These are phyloP conservation scores for Anguilla megastoma DNA, from an alignment of 2,797 vertebrate species.

Conservation along the genomic window DNA sequence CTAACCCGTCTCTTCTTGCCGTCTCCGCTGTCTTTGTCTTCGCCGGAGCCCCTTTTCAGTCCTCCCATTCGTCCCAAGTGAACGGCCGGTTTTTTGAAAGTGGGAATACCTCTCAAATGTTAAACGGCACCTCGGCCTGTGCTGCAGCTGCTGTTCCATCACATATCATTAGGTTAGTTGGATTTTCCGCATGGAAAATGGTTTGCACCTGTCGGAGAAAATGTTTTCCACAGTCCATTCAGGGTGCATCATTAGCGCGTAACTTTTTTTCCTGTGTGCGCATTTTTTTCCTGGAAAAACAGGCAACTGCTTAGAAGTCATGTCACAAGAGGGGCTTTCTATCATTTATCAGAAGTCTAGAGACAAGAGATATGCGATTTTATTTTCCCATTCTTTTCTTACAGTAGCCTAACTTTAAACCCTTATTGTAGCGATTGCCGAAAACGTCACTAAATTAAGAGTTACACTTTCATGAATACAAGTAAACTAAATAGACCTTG, in stretches of 20 bases:
- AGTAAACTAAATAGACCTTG: too few species aligned
- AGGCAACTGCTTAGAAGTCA: slow-evolving; percentile 39
- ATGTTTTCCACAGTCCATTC: slow-evolving; percentile 47
- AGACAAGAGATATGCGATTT: neutral
- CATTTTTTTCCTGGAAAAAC: slow-evolving; percentile 39
- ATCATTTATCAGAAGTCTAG: slow-evolving; percentile 24
- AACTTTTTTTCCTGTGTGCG: slow-evolving; percentile 22
- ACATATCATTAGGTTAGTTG: slow-evolving; percentile 45
- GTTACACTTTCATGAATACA: too few species aligned
- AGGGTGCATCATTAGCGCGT: slow-evolving; percentile 52
- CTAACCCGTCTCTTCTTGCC: slow-evolving; percentile 59
- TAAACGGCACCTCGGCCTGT: slow-evolving; percentile 44
- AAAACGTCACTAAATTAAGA: too few species aligned
- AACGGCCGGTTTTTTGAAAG: slow-evolving; percentile 53
- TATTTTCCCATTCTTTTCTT: neutral
- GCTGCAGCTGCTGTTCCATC: slow-evolving; percentile 52
- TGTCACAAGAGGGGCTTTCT: slow-evolving; percentile 40
- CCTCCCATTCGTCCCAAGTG: slow-evolving; percentile 41
- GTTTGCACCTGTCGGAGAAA: slow-evolving; percentile 51
- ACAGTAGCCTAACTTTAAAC: too few species aligned
- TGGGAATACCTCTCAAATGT: slow-evolving; percentile 49
- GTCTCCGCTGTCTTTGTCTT: slow-evolving; percentile 46
- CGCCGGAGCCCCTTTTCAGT: neutral
- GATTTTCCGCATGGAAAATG: slow-evolving; percentile 56
- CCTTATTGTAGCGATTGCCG: too few species aligned